Base-by-base conservation (phyloP, 2,888 invertebrate genomes). In the Vandiemenella viatica region DNA sequence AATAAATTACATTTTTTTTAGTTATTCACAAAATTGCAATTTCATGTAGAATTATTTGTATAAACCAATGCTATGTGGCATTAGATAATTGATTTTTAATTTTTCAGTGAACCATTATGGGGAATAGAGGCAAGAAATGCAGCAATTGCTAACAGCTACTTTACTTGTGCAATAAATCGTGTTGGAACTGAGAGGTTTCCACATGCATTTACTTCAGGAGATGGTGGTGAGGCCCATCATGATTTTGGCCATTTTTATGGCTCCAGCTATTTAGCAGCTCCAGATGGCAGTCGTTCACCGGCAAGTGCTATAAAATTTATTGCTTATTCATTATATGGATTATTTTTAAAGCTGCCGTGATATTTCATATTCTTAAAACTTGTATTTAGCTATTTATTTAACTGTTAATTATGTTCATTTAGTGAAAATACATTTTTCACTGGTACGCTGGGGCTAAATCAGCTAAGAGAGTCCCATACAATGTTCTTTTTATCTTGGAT, bases 171-270 rank as follows among this genome's bases (percentile, higher is more conserved):
- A 13, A 79, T 83, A 51, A 98, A 98, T 66, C 79, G 97, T 53
- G 93, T 98, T 4, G 98, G 98, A 43, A 84, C 80, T 0, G 96
- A 95, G 67, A 64, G 67, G 17, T 80, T 96, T 67, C 75, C 77
- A 48, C 69, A 84, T 61, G 85, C 83, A 62, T 92, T 90, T 62
- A 87, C 87, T 2, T 89, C 89, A 0, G 91, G 45, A 1, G 81
- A 91, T 69, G 84, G 84, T 0, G 75, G 77, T 55, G 78, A 83
- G 43, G 78, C 81, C 23, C 78, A 78, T 54, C 81, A 78, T 56
- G 77, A 80, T 52, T 85, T 95, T 58, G 95, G 97, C 8, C 86
- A 83, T 58, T 98, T 96, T 65, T 98, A 95, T 65, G 98, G 95
- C 0, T 92, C 93, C 0, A 87, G 88, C 58, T 98, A 97, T 63